Percentiles rank a stretch among this genome's conserved stretches.
Conservation (phyloP, 2,113 vertebrate genomes). For the Tragelaphus scriptus region DNA sequence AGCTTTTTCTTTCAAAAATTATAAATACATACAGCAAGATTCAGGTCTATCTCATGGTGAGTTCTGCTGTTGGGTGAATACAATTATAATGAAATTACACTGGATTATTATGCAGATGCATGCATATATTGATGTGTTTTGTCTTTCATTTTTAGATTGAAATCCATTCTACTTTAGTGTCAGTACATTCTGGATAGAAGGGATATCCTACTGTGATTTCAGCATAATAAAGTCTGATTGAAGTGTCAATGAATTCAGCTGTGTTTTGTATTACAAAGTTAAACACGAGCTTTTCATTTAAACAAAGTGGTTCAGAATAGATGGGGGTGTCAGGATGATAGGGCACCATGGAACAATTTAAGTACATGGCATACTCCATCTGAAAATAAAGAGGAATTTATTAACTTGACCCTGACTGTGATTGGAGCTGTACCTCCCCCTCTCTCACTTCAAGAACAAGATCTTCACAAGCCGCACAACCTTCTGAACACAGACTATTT, state of each 20-base stretch:
- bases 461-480: neutral
- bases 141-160: constrained; percentile 57
- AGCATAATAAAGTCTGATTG: constrained; percentile 77
- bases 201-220: constrained; percentile 65
- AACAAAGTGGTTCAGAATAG: constrained; percentile 67
- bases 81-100: constrained; percentile 32
- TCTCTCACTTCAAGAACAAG: neutral
- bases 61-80: constrained; percentile 15
- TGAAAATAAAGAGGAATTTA: constrained; percentile 20
- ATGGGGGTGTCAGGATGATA: constrained; percentile 22
- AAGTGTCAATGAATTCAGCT: constrained; percentile 77
- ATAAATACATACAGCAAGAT: neutral
- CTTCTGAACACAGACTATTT: neutral
- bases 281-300: constrained; percentile 72
- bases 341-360: constrained; percentile 26
- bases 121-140: constrained; percentile 47
- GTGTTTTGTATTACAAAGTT: constrained; percentile 72
- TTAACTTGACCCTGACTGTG: neutral
- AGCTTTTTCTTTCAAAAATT: neutral
- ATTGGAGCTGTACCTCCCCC: neutral
- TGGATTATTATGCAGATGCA: constrained; percentile 27
- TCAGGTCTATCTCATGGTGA: neutral
- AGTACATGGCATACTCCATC: neutral
- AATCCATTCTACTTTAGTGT: constrained; percentile 74
- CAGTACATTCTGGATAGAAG: constrained; percentile 62